phyloP scores from a whole-genome alignment of 92 coral and sea anemone genomes.

The Actinostola sp. region DNA sequence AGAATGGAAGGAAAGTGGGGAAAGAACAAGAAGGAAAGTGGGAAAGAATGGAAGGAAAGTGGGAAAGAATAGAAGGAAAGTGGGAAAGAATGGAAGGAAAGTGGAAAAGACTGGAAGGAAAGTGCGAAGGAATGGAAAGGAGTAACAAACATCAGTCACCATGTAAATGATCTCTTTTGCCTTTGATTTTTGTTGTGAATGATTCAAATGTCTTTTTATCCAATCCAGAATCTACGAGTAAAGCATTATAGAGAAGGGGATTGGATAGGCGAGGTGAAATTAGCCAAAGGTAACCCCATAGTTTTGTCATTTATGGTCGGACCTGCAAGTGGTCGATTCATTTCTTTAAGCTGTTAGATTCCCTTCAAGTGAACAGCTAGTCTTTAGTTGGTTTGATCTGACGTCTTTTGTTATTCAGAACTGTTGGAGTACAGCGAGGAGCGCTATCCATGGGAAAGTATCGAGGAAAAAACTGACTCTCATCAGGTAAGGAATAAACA shows the following conservation, averaged over 20 bases:
- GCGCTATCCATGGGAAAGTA: constrained; percentile 79
- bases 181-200: too few species aligned
- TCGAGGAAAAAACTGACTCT: constrained; percentile 71
- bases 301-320: background rate
- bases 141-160: background rate
- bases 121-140: too few species aligned
- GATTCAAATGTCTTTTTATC: too few species aligned
- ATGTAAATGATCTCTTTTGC: background rate
- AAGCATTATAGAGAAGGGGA: constrained; percentile 68
- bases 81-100: too few species aligned
- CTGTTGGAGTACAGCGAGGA: constrained; percentile 82
- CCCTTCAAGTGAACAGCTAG: background rate
- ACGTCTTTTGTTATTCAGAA: constrained; percentile 27
- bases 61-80: too few species aligned
- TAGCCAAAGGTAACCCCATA: constrained; percentile 60
- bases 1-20: too few species aligned
- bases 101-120: too few species aligned
- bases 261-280: constrained; percentile 67
- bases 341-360: background rate
- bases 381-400: background rate
- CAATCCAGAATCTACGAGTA: constrained; percentile 66
- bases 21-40: too few species aligned
- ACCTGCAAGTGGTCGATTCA: background rate
- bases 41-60: too few species aligned
- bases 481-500: constrained; percentile 52